Evolutionary conservation across 2,797 vertebrate species (phyloP), one percentile per base, ranked within the genome.

Genomic region (Coranthus polyacanthus): DNA sequence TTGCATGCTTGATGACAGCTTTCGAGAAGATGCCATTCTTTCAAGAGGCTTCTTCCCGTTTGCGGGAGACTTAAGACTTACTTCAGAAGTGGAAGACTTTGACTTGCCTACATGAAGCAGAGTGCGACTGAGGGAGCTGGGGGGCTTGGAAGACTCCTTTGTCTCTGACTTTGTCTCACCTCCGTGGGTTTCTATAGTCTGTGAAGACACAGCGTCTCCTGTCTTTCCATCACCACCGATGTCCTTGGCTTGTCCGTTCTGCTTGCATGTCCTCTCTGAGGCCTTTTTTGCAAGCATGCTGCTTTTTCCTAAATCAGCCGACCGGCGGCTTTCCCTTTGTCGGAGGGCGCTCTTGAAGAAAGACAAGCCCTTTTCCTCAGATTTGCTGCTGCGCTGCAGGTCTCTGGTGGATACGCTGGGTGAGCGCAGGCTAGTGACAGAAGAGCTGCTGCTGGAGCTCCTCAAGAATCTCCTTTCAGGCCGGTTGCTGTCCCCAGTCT

Each of bases 321-420:
- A 99, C 62, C 97, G 89, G 43, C 98, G 95, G 1, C 94, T 96
- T 78, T 99, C 98, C 83, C 97, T 96, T 88, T 99, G 97, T 56
- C 98, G 92, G 47, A 99, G 92, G 59, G 98, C 97, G 0, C 94
- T 96, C 79, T 96, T 97, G 81, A 99, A 97, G 88, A 99, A 99
- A 3, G 97, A 99, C 80, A 99, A 82, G 0, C 97, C 98, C 55
- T 98, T 99, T 42, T 99, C 97, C 56, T 99, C 98, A 0, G 95
- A 96, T 70, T 96, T 98, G 91, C 95, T 96, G 91, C 95, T 90
- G 49, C 96, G 94, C 83, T 95, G 96, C 64, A 97, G 70, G 9
- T 95, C 95, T 12, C 92, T 94, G 3, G 86, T 57, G 0, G 91
- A 93, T 0, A 88, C 71, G 0, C 92, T 94, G 1, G 96, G 95